A percentile compares a stretch with the other conserved stretches of the same genome.
Conservation (phyloP, 2,797 vertebrate genomes). For the Glossophaga mutica region DNA sequence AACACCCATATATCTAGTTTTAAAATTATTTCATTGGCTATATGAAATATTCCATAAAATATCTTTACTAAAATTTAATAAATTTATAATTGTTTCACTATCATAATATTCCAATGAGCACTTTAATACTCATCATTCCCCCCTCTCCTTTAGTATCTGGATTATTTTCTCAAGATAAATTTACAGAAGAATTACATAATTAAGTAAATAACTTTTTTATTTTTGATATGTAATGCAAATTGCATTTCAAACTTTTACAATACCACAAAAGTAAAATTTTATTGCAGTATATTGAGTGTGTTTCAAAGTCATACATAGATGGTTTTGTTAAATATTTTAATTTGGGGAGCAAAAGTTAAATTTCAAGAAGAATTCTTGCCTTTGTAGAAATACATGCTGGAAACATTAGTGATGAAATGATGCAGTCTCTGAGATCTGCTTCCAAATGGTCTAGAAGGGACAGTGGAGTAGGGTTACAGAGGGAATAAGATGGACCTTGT, state of each 20-base stretch:
- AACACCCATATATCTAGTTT: background rate
- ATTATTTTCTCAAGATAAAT: slow-evolving; percentile 22
- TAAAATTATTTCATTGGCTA: slow-evolving; percentile 9
- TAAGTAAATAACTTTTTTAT: background rate
- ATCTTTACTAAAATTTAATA: background rate
- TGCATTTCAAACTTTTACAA: background rate
- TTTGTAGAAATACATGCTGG: background rate
- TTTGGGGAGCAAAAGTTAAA: background rate
- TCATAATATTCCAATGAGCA: background rate
- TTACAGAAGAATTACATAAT: background rate
- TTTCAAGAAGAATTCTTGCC: background rate
- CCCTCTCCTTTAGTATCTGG: background rate
- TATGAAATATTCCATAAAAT: background rate
- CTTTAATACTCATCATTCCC: background rate
- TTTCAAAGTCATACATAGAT: slow-evolving; percentile 16
- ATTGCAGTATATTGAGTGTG: background rate
- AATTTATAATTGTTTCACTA: background rate
- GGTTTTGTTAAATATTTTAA: background rate
- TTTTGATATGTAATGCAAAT: background rate
- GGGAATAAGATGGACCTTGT: background rate
- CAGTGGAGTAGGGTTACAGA: background rate
- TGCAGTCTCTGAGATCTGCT: background rate
- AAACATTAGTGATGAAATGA: background rate
- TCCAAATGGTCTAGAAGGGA: background rate
- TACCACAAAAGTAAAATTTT: background rate